phyloP scores from a whole-genome alignment of 2,888 invertebrate genomes.

The Amphipoea oculea region DNA sequence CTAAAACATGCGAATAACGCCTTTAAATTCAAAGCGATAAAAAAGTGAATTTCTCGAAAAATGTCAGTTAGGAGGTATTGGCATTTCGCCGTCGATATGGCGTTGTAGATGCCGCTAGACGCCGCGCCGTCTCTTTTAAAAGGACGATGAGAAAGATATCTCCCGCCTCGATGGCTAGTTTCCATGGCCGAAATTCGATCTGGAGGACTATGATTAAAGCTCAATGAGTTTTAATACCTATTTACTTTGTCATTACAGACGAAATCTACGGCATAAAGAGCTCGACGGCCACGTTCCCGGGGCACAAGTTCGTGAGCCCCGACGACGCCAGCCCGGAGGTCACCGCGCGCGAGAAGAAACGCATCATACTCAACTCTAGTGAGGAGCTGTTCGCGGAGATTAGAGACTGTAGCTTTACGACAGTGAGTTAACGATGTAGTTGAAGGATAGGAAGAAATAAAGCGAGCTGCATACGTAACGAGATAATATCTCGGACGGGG shows the following conservation, averaged over 20 bases:
- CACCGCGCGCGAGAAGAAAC: constrained; percentile 92
- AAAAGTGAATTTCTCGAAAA: too few relatives aligned
- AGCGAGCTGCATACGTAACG: too few relatives aligned
- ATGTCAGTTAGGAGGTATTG: too few relatives aligned
- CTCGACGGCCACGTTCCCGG: constrained; percentile 95
- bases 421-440: constrained; percentile 76
- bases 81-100: too few relatives aligned
- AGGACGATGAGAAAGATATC: too few relatives aligned
- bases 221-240: neutral
- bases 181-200: neutral
- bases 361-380: constrained; percentile 96
- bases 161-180: too few relatives aligned
- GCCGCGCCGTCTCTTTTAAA: too few relatives aligned
- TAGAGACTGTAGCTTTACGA: constrained; percentile 97
- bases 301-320: constrained; percentile 94
- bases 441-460: neutral
- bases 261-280: constrained; percentile 97
- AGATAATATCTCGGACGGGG: too few relatives aligned
- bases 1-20: too few relatives aligned
- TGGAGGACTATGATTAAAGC: too few relatives aligned
- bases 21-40: too few relatives aligned
- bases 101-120: too few relatives aligned
- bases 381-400: constrained; percentile 97
- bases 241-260: constrained; percentile 88
- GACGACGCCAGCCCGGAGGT: constrained; percentile 91